phyloP scores from a whole-genome alignment of 1,140 invertebrate species.

The Harlomillsia oculata region DNA sequence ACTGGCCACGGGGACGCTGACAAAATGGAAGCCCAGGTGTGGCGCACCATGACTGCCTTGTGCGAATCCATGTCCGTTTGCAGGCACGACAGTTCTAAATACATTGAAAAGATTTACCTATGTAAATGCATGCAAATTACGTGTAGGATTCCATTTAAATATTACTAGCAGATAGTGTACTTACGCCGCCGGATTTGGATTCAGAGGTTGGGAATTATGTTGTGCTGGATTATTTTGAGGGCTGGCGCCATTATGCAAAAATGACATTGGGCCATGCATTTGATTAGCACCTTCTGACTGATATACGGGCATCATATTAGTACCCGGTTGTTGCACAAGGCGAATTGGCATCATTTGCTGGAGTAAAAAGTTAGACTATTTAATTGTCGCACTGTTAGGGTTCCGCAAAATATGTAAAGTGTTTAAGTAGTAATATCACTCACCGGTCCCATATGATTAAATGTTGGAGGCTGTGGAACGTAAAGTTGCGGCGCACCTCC shows the following conservation, averaged over 20 bases:
- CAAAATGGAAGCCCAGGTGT: conserved; percentile 20
- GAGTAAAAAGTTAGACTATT: no score
- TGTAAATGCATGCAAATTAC: not conserved
- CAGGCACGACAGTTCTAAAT: conserved; percentile 15
- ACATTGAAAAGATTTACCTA: not conserved
- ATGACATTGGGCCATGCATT: conserved; percentile 28
- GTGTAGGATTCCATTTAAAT: not conserved
- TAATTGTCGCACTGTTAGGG: no score
- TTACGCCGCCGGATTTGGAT: conserved; percentile 27
- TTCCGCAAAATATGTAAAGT: no score
- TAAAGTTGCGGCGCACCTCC: conserved; percentile 13
- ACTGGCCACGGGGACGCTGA: conserved; percentile 11
- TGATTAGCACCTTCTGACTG: conserved; percentile 21
- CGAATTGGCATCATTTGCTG: conserved; percentile 18
- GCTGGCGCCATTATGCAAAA: conserved; percentile 20
- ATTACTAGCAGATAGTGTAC: not conserved
- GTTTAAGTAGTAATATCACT: no score
- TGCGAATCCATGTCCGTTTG: conserved; percentile 27
- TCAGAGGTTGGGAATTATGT: conserved; percentile 10
- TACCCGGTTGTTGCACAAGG: not conserved
- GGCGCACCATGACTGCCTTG: conserved; percentile 22
- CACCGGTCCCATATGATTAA: no score
- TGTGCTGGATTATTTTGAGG: conserved; percentile 24
- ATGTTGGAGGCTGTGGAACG: conserved; percentile 10
- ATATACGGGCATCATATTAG: conserved; percentile 19